Evolutionary conservation across 2,888 invertebrate genomes (phyloP), one percentile per base, ranked within the genome.

Genomic region (Athalia rosae): DNA sequence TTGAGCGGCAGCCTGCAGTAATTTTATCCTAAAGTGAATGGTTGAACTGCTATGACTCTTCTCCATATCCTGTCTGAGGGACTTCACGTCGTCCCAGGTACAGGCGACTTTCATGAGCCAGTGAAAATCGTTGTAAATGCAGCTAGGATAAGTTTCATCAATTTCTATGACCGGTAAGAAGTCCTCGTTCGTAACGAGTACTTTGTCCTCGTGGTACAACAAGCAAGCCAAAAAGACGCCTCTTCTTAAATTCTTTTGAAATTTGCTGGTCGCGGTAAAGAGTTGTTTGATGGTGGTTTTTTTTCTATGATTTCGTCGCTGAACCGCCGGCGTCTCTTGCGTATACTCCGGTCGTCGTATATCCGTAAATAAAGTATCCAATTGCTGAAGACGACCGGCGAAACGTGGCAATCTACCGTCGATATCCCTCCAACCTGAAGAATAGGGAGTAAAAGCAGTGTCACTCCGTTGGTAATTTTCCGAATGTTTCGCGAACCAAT

Each of bases 101-200:
- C 98, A 97, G 0, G 98, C 96, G 56, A 99, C 95, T 93, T 98
- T 98, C 96, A 99, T 97, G 43, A 99, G 92, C 99, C 99, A 99
- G 89, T 99, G 97, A 90, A 98, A 97, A 90, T 99, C 99, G 79
- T 94, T 94, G 89, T 98, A 95, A 80, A 98, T 94, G 82, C 96
- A 96, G 85, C 95, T 96, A 63, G 98, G 97, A 89, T 97, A 98
- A 50, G 96, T 96, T 90, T 99, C 99, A 89, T 99, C 99, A 71
- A 99, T 96, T 91, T 99, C 98, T 85, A 99, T 96, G 79, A 98
- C 97, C 0, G 99, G 99, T 79, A 99, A 92, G 90, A 97, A 97
- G 89, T 99, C 99, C 90, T 99, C 99, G 84, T 97, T 97, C 53
- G 99, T 99, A 78, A 98, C 97, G 84, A 99, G 92, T 71, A 99